Evolutionary conservation across 2,888 invertebrate genomes (phyloP).

Genomic region (Spodoptera exigua): DNA sequence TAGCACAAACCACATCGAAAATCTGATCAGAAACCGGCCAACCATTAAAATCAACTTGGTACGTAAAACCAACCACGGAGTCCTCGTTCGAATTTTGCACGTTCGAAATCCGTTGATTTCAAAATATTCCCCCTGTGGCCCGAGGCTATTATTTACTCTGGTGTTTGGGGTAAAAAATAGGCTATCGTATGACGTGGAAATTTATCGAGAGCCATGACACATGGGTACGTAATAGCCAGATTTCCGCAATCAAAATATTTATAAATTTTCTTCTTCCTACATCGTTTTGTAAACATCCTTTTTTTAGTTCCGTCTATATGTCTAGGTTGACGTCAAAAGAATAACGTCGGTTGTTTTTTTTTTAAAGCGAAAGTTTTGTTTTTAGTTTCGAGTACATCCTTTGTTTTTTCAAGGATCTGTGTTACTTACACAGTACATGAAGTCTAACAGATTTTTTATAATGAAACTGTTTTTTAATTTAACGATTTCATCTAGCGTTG

Average conservation of each 20-base stretch:
- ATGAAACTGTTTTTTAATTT: no score
- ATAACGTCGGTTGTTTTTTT: conserved; percentile 21
- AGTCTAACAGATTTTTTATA: no score
- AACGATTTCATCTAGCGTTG: no score
- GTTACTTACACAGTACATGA: no score
- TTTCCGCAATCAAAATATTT: conserved; percentile 28
- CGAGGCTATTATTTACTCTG: conserved; percentile 26
- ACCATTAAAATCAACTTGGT: conserved; percentile 11
- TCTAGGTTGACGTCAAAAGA: conserved; percentile 10
- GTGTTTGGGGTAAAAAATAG: conserved; percentile 12
- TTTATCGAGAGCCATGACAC: conserved; percentile 6
- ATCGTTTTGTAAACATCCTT: conserved; percentile 23
- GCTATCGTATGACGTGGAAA: conserved; percentile 21
- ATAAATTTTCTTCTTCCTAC: conserved; percentile 6
- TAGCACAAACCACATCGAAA: neutral
- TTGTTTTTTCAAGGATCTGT: no score
- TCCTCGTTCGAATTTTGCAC: conserved; percentile 13
- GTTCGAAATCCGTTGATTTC: conserved; percentile 18
- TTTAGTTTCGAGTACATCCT: no score
- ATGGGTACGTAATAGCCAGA: conserved; percentile 28
- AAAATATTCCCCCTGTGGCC: conserved; percentile 14
- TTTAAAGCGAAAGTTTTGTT: neutral
- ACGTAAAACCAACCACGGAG: conserved; percentile 2
- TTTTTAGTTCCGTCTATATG: conserved; percentile 3
- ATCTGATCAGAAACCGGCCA: conserved; percentile 2